Percentiles rank a stretch among this genome's conserved stretches.
Conservation (phyloP, 2,888 invertebrate genomes). For the Idaea aversata region DNA sequence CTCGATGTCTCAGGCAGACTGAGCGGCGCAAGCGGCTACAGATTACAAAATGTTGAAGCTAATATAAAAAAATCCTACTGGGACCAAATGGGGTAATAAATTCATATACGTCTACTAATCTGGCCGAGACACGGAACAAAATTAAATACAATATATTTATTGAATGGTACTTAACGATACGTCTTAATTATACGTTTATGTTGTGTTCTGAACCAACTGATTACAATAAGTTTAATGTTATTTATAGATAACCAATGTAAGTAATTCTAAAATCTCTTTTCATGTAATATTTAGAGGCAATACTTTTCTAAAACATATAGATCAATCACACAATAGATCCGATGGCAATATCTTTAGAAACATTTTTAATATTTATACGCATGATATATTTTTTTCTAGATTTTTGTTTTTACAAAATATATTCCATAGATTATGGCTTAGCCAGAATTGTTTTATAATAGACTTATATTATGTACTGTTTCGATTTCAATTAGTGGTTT, state of each 20-base stretch:
- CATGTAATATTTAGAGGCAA: slow-evolving; percentile 74
- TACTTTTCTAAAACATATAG: slow-evolving; percentile 76
- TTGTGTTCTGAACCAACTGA: slow-evolving; percentile 54
- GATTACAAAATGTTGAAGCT: too few relatives aligned
- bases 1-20: too few relatives aligned
- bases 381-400: slow-evolving; percentile 48
- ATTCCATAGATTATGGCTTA: slow-evolving; percentile 59
- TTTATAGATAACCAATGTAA: slow-evolving; percentile 55
- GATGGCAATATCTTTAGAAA: slow-evolving; percentile 67
- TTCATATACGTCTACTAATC: too few relatives aligned
- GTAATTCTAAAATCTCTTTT: slow-evolving; percentile 71
- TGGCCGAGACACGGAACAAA: not conserved
- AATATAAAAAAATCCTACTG: too few relatives aligned
- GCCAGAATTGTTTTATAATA: slow-evolving; percentile 62
- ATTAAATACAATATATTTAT: slow-evolving; percentile 49
- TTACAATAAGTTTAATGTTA: slow-evolving; percentile 57
- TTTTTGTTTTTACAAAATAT: slow-evolving; percentile 49
- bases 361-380: slow-evolving; percentile 55
- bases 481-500: slow-evolving; percentile 63
- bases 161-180: slow-evolving; percentile 67
- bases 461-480: slow-evolving; percentile 54
- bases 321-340: slow-evolving; percentile 73
- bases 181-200: slow-evolving; percentile 27
- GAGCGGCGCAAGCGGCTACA: too few relatives aligned
- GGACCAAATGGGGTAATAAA: too few relatives aligned